Evolutionary conservation across 2,888 invertebrate species (phyloP), one percentile per base, ranked within the genome.

Genomic region (Leptodirus hochenwartii): DNA sequence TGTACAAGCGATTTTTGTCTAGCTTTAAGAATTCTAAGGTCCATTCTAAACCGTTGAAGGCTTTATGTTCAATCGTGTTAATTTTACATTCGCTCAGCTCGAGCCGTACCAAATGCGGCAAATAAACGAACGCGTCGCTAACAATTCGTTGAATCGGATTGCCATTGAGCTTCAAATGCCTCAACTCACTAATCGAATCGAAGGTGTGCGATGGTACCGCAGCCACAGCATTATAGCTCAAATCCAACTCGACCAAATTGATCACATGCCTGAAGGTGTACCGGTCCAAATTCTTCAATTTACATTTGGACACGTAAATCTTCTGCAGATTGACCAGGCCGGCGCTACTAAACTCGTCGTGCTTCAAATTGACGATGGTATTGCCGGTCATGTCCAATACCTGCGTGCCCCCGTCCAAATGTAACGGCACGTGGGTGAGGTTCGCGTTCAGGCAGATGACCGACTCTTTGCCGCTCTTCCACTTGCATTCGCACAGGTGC

Each of bases 381-480:
- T 84, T 85, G 36, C 72, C 73, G 11, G 76, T 69, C 29, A 85
- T 61, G 49, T 84, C 78, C 32, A 85, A 64, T 29, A 80, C 66
- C 54, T 84, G 82, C 17, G 81, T 81, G 41, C 76, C 73, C 36
- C 72, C 68, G 42, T 80, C 81, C 36, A 82, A 64, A 37, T 71
- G 71, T 27, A 63, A 60, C 17, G 84, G 84, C 41, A 84, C 68
- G 45, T 66, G 62, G 42, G 71, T 66, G 43, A 82, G 64, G 49
- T 76, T 77, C 35, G 76, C 76, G 51, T 71, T 73, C 43, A 69
- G 65, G 58, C 84, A 85, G 44, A 77, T 61, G 33, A 80, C 82
- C 28, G 80, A 76, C 57, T 82, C 81, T 55, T 84, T 84, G 45
- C 82, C 82, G 49, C 73, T 74, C 53, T 78, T 78, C 84, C 84